Percentiles rank a stretch among this genome's conserved stretches.
Conservation (phyloP, 2,113 vertebrate species). For the Cryptomyrus ogoouensis region DNA sequence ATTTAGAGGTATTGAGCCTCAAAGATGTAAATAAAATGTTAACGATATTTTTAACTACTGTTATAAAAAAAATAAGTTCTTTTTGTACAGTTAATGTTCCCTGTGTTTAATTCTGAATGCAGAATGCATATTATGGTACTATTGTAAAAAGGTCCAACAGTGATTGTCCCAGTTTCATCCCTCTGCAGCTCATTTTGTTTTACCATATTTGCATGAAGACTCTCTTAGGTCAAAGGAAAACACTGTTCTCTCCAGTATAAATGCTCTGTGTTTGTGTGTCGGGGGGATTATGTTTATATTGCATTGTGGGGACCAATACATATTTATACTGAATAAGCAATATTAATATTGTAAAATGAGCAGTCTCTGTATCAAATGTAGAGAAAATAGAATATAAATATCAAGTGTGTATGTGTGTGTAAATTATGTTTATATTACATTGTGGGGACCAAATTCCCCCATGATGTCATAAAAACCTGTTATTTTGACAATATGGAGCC, state of each 20-base stretch:
- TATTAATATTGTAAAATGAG: too few species aligned
- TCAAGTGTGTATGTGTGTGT: not conserved
- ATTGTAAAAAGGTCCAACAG: slow-evolving; percentile 70
- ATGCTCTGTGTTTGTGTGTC: not conserved
- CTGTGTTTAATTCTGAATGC: slow-evolving; percentile 70
- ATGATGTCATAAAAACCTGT: not conserved
- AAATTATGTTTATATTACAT: too few species aligned
- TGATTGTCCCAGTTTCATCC: slow-evolving; percentile 42
- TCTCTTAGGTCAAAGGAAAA: slow-evolving; percentile 20
- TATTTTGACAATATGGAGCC: not conserved
- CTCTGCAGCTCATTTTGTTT: slow-evolving; percentile 38
- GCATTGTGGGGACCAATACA: not conserved
- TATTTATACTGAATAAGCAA: not conserved
- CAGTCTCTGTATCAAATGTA: not conserved
- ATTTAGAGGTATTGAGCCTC: slow-evolving; percentile 39
- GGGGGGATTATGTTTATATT: not conserved
- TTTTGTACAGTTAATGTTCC: slow-evolving; percentile 71
- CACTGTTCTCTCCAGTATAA: not conserved
- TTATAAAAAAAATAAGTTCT: slow-evolving; percentile 53
- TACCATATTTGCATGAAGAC: not conserved
- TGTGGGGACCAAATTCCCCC: too few species aligned
- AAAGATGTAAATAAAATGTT: slow-evolving; percentile 60
- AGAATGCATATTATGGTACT: slow-evolving; percentile 63
- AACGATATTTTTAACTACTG: slow-evolving; percentile 60
- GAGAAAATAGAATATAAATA: not conserved